phyloP scores from a whole-genome alignment of 2,888 invertebrate genomes.

The Meiosimyza decipiens region DNA sequence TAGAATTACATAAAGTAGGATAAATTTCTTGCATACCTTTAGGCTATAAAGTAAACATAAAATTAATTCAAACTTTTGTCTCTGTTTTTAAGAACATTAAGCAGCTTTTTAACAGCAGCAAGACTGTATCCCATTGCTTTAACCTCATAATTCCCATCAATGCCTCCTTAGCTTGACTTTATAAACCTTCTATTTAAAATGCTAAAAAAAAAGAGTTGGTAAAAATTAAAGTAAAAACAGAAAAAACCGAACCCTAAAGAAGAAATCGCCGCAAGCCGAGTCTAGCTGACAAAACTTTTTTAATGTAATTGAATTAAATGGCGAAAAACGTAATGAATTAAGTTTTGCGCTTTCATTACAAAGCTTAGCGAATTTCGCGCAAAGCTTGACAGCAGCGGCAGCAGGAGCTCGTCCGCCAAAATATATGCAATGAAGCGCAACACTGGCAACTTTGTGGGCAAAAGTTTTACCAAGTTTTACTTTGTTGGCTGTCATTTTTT shows the following conservation, averaged over 20 bases:
- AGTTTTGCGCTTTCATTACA: conserved; percentile 53
- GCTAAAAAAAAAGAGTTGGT: background rate
- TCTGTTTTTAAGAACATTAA: no score
- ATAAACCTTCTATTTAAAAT: background rate
- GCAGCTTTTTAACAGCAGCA: no score
- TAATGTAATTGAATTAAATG: conserved; percentile 65
- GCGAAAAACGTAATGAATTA: conserved; percentile 66
- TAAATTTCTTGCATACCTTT: no score
- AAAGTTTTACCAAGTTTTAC: conserved; percentile 49
- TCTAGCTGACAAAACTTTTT: conserved; percentile 50
- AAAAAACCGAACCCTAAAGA: background rate
- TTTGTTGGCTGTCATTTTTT: conserved; percentile 38
- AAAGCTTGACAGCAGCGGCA: conserved; percentile 46
- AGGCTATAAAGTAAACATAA: no score
- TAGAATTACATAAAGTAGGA: no score
- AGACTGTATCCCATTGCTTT: no score
- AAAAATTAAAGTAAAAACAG: background rate
- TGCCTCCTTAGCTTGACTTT: no score
- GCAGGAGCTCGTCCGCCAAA: conserved; percentile 28
- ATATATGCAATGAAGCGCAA: conserved; percentile 32
- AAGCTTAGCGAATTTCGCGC: background rate
- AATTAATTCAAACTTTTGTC: no score
- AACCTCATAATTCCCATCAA: no score
- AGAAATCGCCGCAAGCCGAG: conserved; percentile 16
- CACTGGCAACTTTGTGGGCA: background rate